phyloP scores from a whole-genome alignment of 2,113 vertebrate genomes.

The Ciconia maguari region DNA sequence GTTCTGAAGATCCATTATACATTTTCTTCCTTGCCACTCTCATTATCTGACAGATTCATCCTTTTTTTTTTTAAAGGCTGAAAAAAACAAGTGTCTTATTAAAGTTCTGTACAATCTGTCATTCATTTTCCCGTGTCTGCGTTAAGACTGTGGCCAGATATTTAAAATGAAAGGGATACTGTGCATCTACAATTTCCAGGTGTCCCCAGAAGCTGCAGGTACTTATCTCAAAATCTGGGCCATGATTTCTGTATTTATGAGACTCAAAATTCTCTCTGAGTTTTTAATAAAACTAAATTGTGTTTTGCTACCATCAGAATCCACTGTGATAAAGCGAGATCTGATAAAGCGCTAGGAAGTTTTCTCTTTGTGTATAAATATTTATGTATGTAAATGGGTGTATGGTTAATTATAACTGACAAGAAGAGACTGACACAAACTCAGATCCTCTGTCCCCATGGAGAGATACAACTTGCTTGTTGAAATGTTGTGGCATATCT shows the following conservation, averaged over 20 bases:
- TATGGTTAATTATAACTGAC: constrained; percentile 73
- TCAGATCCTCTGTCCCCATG: constrained; percentile 71
- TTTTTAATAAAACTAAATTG: constrained; percentile 58
- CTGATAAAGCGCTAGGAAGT: constrained; percentile 60
- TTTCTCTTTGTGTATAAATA: constrained; percentile 75
- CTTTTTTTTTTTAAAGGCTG: not conserved
- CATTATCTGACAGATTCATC: not conserved
- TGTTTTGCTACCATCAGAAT: constrained; percentile 58
- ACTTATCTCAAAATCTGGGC: not conserved
- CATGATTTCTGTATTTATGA: not conserved
- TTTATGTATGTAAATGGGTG: constrained; percentile 74
- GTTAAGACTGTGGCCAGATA: not conserved
- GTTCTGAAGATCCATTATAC: not conserved
- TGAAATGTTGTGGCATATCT: constrained; percentile 70
- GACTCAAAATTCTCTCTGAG: constrained; percentile 28
- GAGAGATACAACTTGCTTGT: constrained; percentile 70
- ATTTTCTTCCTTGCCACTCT: not conserved
- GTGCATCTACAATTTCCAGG: not conserved
- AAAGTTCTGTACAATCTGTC: not conserved
- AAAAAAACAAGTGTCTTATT: not conserved
- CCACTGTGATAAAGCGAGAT: constrained; percentile 43
- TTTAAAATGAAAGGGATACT: not conserved
- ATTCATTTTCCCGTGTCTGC: not conserved
- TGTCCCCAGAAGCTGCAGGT: not conserved
- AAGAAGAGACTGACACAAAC: constrained; percentile 73